Conservation (phyloP, 2,888 invertebrate genomes). For the Microctonus hyperodae region DNA sequence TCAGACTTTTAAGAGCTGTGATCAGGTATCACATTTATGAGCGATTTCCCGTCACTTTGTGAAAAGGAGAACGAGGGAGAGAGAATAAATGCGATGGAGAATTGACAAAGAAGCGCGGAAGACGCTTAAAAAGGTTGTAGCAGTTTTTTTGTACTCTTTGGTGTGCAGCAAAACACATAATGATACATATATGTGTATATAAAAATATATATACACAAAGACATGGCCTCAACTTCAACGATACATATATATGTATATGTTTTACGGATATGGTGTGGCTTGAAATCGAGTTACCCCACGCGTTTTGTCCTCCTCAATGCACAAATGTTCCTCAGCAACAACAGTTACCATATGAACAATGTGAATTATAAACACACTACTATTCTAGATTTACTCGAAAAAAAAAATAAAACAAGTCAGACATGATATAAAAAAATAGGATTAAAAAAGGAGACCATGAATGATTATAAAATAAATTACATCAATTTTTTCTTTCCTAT, state of each 20-base stretch:
- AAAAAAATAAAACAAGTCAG: not conserved
- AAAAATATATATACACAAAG: slow-evolving; percentile 3
- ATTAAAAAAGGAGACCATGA: not conserved
- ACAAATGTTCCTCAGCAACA: slow-evolving; percentile 20
- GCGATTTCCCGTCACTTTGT: not conserved
- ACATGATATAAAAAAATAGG: not conserved
- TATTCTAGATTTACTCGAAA: not conserved
- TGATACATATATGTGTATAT: not conserved
- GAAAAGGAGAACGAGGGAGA: slow-evolving; percentile 8
- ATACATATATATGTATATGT: slow-evolving; percentile 25
- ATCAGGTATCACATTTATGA: not conserved
- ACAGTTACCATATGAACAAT: slow-evolving; percentile 28
- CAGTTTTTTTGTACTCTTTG: slow-evolving; percentile 10
- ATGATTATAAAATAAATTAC: not conserved
- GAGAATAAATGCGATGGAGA: not conserved
- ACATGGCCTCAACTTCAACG: not conserved
- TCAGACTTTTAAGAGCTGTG: not conserved
- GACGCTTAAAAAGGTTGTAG: slow-evolving; percentile 17
- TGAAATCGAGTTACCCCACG: slow-evolving; percentile 51
- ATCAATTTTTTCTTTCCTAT: not conserved
- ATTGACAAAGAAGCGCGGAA: slow-evolving; percentile 16
- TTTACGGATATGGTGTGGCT: slow-evolving; percentile 36
- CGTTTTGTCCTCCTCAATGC: slow-evolving; percentile 31
- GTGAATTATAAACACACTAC: slow-evolving; percentile 19
- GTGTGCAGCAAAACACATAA: slow-evolving; percentile 7